A percentile compares a stretch with the other conserved stretches of the same genome.
Conservation (phyloP, 2,113 vertebrate genomes). For the Oriolus oriolus region DNA sequence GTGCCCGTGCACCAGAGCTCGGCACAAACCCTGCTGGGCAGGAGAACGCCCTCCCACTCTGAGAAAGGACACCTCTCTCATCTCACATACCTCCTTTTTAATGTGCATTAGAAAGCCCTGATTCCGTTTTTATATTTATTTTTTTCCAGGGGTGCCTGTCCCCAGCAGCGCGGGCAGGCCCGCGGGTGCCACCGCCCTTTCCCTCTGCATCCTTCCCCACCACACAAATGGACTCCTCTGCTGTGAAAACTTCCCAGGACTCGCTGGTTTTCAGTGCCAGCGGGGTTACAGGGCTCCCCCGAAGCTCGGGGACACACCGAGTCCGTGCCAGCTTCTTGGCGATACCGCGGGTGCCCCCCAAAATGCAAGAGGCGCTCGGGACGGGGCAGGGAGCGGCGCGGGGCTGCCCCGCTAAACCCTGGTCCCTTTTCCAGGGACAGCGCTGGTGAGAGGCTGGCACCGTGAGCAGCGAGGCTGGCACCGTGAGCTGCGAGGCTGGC, state of each 20-base stretch:
- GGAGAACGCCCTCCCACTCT: rapidly evolving
- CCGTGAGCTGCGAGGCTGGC: no score
- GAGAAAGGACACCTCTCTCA: background rate
- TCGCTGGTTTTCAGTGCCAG: rapidly evolving
- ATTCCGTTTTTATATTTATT: background rate
- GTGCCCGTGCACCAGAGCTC: background rate
- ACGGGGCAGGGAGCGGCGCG: background rate
- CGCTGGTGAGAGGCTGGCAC: no score
- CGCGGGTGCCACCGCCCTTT: rapidly evolving
- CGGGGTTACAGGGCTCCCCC: background rate
- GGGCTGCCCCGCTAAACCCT: background rate
- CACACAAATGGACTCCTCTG: rapidly evolving
- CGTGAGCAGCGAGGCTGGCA: no score
- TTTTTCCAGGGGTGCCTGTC: background rate
- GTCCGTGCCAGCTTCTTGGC: rapidly evolving
- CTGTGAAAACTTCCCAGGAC: background rate
- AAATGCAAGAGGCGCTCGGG: rapidly evolving
- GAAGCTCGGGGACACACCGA: rapidly evolving
- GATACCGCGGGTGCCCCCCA: background rate
- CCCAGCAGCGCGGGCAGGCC: rapidly evolving
- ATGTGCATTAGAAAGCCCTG: background rate
- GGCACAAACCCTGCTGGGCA: background rate
- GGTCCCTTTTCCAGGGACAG: background rate
- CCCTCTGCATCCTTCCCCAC: background rate
- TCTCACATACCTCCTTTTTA: rapidly evolving